phyloP scores from a whole-genome alignment of 2,888 invertebrate species.

The Thera britannica region DNA sequence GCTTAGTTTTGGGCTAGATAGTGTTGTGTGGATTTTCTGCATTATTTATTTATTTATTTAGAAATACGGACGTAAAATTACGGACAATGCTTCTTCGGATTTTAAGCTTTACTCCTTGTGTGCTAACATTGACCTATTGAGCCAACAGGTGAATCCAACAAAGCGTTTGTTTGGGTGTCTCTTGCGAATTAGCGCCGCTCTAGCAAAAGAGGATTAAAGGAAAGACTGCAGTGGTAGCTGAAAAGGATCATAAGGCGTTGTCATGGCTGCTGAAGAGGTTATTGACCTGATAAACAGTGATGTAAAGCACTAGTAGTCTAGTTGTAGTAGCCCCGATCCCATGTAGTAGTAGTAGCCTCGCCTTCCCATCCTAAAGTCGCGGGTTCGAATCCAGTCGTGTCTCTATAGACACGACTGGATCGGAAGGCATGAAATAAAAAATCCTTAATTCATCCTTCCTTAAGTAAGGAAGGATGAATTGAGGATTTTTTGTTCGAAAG shows the following conservation, averaged over 20 bases:
- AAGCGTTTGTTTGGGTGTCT: constrained; percentile 81
- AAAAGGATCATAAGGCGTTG: not conserved
- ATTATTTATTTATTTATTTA: not conserved
- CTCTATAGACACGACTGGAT: too few relatives aligned
- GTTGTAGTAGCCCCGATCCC: too few relatives aligned
- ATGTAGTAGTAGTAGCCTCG: too few relatives aligned
- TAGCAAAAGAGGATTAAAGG: constrained; percentile 20
- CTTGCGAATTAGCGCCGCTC: constrained; percentile 57
- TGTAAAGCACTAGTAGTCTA: too few relatives aligned
- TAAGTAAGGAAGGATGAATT: too few relatives aligned
- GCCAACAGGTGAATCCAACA: constrained; percentile 79
- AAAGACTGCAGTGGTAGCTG: constrained; percentile 11
- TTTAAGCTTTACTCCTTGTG: constrained; percentile 59
- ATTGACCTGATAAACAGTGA: not conserved
- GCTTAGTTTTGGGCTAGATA: too few relatives aligned
- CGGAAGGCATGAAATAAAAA: too few relatives aligned
- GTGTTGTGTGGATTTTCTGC: too few relatives aligned
- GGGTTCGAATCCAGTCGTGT: too few relatives aligned
- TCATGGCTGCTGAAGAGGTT: not conserved
- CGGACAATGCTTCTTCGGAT: not conserved
- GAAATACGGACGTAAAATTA: constrained; percentile 1
- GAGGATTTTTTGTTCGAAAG: too few relatives aligned
- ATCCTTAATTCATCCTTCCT: too few relatives aligned
- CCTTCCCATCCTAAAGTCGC: too few relatives aligned
- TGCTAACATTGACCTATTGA: constrained; percentile 83